These are phyloP conservation scores for Lasioglossum figueresi DNA, from an alignment of 2,888 invertebrate genomes.

Conservation along the genomic window DNA sequence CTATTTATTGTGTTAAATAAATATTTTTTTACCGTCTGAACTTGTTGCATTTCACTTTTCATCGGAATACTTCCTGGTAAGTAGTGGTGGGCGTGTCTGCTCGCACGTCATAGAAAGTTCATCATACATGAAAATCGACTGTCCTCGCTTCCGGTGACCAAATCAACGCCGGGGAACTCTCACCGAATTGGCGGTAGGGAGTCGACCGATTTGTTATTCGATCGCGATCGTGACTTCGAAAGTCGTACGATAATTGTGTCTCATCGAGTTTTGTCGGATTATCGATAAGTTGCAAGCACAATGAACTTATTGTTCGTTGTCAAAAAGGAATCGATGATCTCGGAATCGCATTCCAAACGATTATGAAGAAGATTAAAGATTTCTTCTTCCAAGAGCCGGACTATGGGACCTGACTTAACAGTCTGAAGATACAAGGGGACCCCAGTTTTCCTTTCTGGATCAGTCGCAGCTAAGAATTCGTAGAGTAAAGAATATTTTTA, in stretches of 20 bases:
- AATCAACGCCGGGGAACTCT: conserved; percentile 65
- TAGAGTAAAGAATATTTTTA: no score
- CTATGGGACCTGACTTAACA: no score
- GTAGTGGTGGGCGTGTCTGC: conserved; percentile 6
- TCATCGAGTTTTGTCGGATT: no score
- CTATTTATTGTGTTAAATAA: conserved; percentile 77
- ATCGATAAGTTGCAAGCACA: no score
- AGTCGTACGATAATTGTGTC: conserved; percentile 73
- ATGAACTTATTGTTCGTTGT: no score
- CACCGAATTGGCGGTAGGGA: conserved; percentile 64
- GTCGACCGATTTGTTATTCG: conserved; percentile 28
- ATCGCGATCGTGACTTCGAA: conserved; percentile 80
- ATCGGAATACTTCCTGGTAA: background rate
- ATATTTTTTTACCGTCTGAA: conserved; percentile 56
- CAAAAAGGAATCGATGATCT: no score
- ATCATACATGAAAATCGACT: conserved; percentile 74
- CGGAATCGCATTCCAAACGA: no score
- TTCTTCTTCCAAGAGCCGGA: no score
- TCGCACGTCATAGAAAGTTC: conserved; percentile 68
- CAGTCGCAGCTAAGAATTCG: no score
- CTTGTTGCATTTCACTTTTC: conserved; percentile 3
- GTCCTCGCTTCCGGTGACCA: conserved; percentile 72
- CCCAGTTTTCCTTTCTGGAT: no score
- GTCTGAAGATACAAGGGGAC: no score
- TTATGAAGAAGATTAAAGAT: no score